Percentiles rank a stretch among this genome's conserved stretches.
Evolutionary conservation across 2,797 vertebrate species (phyloP).

Genomic region (Galago senegalensis): DNA sequence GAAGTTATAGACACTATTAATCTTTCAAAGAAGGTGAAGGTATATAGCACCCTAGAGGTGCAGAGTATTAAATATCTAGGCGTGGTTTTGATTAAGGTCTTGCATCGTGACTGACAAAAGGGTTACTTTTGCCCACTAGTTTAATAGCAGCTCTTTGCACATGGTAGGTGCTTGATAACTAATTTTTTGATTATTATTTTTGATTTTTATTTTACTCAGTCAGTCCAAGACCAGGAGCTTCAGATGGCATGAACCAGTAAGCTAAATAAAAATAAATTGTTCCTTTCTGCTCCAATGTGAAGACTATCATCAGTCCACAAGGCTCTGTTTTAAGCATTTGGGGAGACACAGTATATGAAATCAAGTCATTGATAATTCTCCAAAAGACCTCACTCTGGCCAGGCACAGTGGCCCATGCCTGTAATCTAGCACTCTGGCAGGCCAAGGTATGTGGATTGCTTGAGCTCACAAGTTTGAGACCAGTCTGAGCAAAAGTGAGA

Average conservation of each 20-base stretch:
- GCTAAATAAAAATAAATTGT: conserved; percentile 14
- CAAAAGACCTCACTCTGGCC: conserved; percentile 6
- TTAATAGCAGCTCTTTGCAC: neutral
- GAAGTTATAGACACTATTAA: conserved; percentile 44
- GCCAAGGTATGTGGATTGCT: too few relatives aligned
- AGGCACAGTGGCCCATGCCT: too few relatives aligned
- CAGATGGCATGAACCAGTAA: neutral
- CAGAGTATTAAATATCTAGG: conserved; percentile 29
- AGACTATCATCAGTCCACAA: conserved; percentile 1
- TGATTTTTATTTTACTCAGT: conserved; percentile 42
- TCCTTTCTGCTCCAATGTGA: conserved; percentile 9
- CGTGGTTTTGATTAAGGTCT: conserved; percentile 34
- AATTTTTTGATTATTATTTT: neutral
- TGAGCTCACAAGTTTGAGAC: too few relatives aligned
- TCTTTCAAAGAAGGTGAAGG: conserved; percentile 50
- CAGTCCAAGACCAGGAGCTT: neutral
- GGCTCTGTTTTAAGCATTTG: neutral
- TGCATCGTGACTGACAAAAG: neutral
- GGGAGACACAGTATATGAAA: conserved; percentile 37
- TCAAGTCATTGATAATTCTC: neutral
- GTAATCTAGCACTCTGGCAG: too few relatives aligned
- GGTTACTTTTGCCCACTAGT: neutral
- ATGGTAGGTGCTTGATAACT: neutral
- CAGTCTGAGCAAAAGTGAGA: too few relatives aligned
- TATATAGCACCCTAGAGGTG: neutral